These are phyloP conservation scores for Anguilla obscura DNA, from an alignment of 2,797 vertebrate genomes.

Conservation along the genomic window DNA sequence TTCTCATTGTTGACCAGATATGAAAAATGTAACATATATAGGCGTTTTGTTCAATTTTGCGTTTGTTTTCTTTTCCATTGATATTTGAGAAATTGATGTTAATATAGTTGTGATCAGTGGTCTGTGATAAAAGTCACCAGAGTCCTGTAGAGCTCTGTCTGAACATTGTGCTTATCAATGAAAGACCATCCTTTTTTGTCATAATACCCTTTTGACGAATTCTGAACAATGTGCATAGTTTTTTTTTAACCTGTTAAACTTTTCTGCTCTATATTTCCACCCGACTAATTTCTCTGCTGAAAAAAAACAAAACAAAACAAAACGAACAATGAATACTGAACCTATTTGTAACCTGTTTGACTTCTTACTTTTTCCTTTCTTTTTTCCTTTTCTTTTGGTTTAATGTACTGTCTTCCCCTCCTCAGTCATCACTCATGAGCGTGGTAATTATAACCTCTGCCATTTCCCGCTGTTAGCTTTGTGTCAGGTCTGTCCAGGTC, in stretches of 20 bases:
- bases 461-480: slow-evolving; percentile 76
- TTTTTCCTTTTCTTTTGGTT: slow-evolving; percentile 74
- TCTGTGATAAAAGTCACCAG: not conserved
- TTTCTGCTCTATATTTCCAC: slow-evolving; percentile 47
- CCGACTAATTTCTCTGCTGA: slow-evolving; percentile 37
- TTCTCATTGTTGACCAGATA: not conserved
- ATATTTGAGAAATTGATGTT: not conserved
- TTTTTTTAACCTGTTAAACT: slow-evolving; percentile 27
- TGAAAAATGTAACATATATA: not conserved
- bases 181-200: slow-evolving; percentile 45
- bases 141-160: slow-evolving; percentile 8
- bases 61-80: not conserved
- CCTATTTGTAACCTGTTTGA: slow-evolving; percentile 68
- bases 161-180: not conserved
- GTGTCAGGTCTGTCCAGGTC: slow-evolving; percentile 82
- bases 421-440: slow-evolving; percentile 95
- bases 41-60: not conserved
- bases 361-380: slow-evolving; percentile 64
- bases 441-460: slow-evolving; percentile 92
- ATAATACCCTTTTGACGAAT: slow-evolving; percentile 49
- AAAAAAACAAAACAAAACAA: slow-evolving; percentile 28
- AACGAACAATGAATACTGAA: slow-evolving; percentile 47
- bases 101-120: not conserved
- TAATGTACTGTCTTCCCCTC: slow-evolving; percentile 81
- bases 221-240: slow-evolving; percentile 29